Conservation (phyloP, 1,140 invertebrate species). For the Neodiprion fabricii region DNA sequence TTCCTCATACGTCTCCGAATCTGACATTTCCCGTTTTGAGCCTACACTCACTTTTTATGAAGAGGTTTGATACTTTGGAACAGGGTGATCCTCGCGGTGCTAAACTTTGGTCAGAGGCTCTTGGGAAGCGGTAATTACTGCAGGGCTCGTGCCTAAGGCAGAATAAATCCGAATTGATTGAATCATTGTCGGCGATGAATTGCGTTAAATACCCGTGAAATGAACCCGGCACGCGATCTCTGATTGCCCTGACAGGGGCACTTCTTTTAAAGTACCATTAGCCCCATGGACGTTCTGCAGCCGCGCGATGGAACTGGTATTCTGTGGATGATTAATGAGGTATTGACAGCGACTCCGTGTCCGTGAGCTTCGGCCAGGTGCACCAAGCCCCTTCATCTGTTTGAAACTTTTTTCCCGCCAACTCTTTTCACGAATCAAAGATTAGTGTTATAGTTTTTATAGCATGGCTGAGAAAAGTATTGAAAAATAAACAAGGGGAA, state of each 20-base stretch:
- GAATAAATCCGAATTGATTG: constrained; percentile 54
- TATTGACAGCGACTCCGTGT: constrained; percentile 20
- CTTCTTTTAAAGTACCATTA: constrained; percentile 46
- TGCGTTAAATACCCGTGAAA: constrained; percentile 61
- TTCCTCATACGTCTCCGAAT: too few species aligned
- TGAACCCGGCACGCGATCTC: constrained; percentile 52
- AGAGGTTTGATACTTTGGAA: not conserved
- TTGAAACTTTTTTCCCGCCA: not conserved
- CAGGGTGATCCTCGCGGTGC: not conserved
- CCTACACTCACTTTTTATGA: not conserved
- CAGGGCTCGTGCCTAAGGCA: not conserved
- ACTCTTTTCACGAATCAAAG: not conserved
- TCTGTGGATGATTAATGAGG: constrained; percentile 42
- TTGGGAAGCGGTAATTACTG: not conserved
- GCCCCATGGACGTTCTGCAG: constrained; percentile 31
- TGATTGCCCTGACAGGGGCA: constrained; percentile 42
- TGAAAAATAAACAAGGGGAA: too few species aligned
- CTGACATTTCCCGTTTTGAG: too few species aligned
- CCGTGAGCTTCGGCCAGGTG: not conserved
- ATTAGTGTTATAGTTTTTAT: not conserved
- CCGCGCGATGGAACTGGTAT: constrained; percentile 20
- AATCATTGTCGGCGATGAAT: constrained; percentile 53
- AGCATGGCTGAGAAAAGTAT: too few species aligned
- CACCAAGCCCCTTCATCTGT: not conserved
- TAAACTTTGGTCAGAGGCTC: not conserved